A percentile compares a stretch with the other conserved stretches of the same genome.
These are phyloP conservation scores for Engystomops pustulosus DNA, from an alignment of 2,113 vertebrate genomes.

Conservation along the genomic window DNA sequence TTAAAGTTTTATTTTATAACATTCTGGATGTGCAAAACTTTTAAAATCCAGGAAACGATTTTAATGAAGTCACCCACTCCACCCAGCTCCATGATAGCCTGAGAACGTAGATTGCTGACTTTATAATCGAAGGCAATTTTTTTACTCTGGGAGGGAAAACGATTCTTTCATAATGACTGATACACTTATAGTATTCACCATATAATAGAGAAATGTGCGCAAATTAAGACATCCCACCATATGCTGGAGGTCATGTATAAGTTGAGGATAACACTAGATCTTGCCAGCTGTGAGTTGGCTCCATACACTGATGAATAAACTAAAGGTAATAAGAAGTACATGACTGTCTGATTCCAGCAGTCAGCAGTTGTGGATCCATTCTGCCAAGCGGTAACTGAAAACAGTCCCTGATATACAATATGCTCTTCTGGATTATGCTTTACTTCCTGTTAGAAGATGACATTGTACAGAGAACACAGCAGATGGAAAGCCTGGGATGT, in stretches of 20 bases:
- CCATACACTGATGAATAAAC: constrained; percentile 26
- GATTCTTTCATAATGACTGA: neutral
- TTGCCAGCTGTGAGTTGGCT: constrained; percentile 19
- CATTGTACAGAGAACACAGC: constrained; percentile 33
- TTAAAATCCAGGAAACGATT: neutral
- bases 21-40: too few species aligned
- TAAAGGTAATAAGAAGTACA: constrained; percentile 24
- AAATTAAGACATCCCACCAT: neutral
- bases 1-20: too few species aligned
- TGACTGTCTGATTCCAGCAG: constrained; percentile 4
- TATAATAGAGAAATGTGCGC: neutral
- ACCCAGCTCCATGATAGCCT: neutral
- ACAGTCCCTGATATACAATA: constrained; percentile 50
- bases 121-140: neutral
- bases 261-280: neutral
- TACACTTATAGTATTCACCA: neutral
- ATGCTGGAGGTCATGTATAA: neutral
- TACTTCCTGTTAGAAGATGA: constrained; percentile 51
- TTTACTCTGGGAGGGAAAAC: neutral
- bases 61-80: neutral
- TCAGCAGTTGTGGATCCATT: constrained; percentile 54
- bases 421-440: constrained; percentile 39
- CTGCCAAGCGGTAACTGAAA: constrained; percentile 49
- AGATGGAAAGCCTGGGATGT: constrained; percentile 40
- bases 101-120: neutral